Evolutionary conservation across 2,888 invertebrate genomes (phyloP).

Genomic region (Metallyticus violacea): DNA sequence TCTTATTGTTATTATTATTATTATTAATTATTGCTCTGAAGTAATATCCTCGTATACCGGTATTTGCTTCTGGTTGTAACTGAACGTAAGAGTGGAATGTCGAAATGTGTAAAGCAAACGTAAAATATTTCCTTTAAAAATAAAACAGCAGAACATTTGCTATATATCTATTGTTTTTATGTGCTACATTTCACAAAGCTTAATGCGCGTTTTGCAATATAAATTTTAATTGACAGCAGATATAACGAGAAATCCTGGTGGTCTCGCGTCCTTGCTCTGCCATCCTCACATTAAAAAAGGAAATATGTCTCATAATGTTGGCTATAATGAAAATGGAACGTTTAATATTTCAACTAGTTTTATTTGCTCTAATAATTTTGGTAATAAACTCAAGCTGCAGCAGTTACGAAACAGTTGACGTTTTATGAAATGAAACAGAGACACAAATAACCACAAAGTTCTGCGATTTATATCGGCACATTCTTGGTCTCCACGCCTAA

Average conservation of each 20-base stretch:
- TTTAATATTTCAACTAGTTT: background rate
- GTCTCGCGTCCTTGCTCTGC: background rate
- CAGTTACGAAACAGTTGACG: background rate
- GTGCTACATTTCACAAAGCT: too few species aligned
- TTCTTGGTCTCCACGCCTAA: background rate
- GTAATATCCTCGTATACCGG: too few species aligned
- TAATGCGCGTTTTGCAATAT: too few species aligned
- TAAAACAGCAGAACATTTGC: too few species aligned
- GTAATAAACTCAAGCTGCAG: background rate
- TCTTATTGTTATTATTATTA: too few species aligned
- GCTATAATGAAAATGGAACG: background rate
- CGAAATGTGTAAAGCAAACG: too few species aligned
- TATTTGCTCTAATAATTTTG: background rate
- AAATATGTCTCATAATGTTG: background rate
- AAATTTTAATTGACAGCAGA: background rate
- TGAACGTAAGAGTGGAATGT: too few species aligned
- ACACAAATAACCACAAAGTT: background rate
- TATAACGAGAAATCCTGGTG: background rate
- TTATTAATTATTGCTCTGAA: too few species aligned
- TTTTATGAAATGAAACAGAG: background rate
- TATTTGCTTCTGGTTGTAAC: too few species aligned
- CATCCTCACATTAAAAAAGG: background rate
- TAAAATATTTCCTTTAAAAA: too few species aligned
- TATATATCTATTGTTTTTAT: too few species aligned
- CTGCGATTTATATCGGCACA: background rate